Evolutionary conservation across 2,888 invertebrate species (phyloP), one percentile per base, ranked within the genome.

Genomic region (Saturnia pavonia): DNA sequence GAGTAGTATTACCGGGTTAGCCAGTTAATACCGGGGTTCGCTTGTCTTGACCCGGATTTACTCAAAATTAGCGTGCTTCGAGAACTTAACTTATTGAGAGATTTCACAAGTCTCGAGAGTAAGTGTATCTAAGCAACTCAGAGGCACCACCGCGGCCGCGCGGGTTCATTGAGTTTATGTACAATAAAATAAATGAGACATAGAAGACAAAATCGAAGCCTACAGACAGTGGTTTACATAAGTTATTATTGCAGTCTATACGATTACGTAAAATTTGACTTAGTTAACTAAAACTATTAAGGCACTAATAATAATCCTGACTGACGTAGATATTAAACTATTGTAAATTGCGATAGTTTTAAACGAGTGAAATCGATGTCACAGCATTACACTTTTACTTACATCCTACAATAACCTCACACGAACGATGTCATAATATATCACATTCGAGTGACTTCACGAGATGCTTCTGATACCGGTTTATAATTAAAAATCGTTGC

Each of bases 11-110:
- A 25, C 57, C 14, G n/a, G n/a, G n/a, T 54, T 54, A 54, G 54
- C 54, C 25, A 11, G 57, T 57, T 57, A 57, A 57, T 57, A 57
- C 57, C 14, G 25, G 57, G 25, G 19, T 25, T 57, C 57, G 25
- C 12, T 57, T 57, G 57, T 57, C 25, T 57, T 57, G 57, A 57
- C 57, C 57, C 57, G 57, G 57, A 25, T 57, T 25, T 57, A 57
- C 3, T 57, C 25, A 25, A 25, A 57, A 57, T 57, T 57, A 57
- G 57, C 57, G 25, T 57, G 57, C 25, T 57, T 57, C 57, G 57
- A 57, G 57, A 57, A 9, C 4, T 57, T 57, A 3, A 1, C 57
- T 25, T 25, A 12, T 57, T 22, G 25, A 57, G 25, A 25, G 51
- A 54, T 25, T 11, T 11, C 11, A 2, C 11, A 11, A 57, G 1